A percentile compares a stretch with the other conserved stretches of the same genome.
phyloP scores from a whole-genome alignment of 2,797 vertebrate species.

The Nothura maculosa region DNA sequence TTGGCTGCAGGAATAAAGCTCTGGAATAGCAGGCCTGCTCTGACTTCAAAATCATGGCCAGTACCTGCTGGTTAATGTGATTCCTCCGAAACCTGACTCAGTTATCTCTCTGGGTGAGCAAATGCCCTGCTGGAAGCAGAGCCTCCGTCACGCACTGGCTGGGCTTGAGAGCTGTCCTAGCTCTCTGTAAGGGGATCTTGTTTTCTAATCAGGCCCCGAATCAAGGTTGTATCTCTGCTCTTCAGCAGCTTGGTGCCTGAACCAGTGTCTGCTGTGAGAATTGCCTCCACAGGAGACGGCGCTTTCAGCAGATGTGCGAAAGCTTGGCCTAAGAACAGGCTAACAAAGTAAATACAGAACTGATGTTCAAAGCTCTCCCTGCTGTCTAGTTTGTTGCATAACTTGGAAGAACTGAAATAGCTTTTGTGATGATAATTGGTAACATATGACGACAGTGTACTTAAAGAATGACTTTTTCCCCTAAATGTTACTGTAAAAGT shows the following conservation, averaged over 20 bases:
- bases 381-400: slow-evolving; percentile 41
- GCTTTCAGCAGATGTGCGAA: slow-evolving; percentile 18
- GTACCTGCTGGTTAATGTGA: not conserved
- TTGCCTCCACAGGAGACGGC: not conserved
- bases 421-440: slow-evolving; percentile 41
- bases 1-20: not conserved
- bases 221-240: not conserved
- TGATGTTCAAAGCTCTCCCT: slow-evolving; percentile 37
- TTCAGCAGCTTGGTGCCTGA: not conserved
- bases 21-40: not conserved
- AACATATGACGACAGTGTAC: slow-evolving; percentile 11
- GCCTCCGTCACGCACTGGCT: not conserved
- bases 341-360: slow-evolving; percentile 33
- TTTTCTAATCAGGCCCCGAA: not conserved
- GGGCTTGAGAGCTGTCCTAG: not conserved
- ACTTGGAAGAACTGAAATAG: slow-evolving; percentile 37
- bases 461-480: slow-evolving; percentile 4
- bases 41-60: not conserved
- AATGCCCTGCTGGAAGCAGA: accelerated
- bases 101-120: not conserved
- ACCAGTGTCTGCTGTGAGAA: not conserved
- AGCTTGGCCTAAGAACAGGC: slow-evolving; percentile 28
- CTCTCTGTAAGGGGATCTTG: not conserved
- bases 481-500: not conserved
- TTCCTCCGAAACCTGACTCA: not conserved